Percentiles rank a stretch among this genome's conserved stretches.
phyloP scores from a whole-genome alignment of 2,888 invertebrate genomes.

The Corythucha ciliata region DNA sequence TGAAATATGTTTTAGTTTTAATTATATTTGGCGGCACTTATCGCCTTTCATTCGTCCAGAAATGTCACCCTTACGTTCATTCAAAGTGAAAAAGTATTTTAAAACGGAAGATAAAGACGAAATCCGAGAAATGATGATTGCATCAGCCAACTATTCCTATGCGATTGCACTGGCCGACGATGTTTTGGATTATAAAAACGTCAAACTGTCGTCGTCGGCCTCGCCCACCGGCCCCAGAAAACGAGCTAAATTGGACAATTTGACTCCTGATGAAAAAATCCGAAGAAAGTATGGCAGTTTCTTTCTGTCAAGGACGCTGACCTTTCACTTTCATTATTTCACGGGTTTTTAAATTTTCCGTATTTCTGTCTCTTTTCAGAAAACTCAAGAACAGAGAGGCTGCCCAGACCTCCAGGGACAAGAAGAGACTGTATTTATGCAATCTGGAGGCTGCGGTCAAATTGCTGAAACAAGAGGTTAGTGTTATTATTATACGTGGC shows the following conservation, averaged over 20 bases:
- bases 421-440: conserved; percentile 65
- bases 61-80: no score
- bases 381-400: conserved; percentile 94
- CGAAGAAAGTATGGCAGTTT: conserved; percentile 22
- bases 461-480: conserved; percentile 42
- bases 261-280: conserved; percentile 28
- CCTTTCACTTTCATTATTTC: not conserved
- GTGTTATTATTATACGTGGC: not conserved
- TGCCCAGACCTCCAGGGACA: conserved; percentile 92
- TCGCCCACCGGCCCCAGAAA: conserved; percentile 10
- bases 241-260: conserved; percentile 17
- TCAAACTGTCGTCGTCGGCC: not conserved
- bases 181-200: conserved; percentile 1
- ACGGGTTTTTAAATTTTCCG: not conserved
- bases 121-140: conserved; percentile 29
- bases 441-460: conserved; percentile 65
- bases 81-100: no score
- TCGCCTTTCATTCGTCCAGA: no score
- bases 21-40: no score
- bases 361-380: conserved; percentile 47
- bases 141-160: conserved; percentile 27
- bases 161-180: conserved; percentile 14
- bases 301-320: not conserved
- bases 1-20: no score
- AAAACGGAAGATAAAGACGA: conserved; percentile 26